These are phyloP conservation scores for Ips typographus DNA, from an alignment of 1,140 invertebrate genomes.

Conservation along the genomic window DNA sequence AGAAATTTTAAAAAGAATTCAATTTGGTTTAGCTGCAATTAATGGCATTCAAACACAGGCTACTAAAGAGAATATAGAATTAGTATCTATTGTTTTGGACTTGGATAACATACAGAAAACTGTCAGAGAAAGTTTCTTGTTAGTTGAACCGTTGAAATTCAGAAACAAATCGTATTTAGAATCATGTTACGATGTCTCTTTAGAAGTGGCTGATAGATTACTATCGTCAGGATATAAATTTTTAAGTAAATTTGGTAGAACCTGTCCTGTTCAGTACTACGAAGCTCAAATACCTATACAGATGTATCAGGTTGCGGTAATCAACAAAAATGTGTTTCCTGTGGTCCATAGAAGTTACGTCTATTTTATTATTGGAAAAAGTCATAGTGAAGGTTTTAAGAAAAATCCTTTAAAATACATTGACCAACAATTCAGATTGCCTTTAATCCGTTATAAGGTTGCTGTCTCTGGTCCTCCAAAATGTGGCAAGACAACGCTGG, in stretches of 20 bases:
- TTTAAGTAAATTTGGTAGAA: conserved; percentile 59
- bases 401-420: conserved; percentile 56
- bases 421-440: conserved; percentile 49
- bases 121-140: conserved; percentile 45
- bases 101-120: conserved; percentile 48
- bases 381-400: conserved; percentile 55
- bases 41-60: conserved; percentile 52
- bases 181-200: conserved; percentile 55
- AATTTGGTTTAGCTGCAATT: conserved; percentile 46
- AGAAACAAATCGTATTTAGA: conserved; percentile 57
- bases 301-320: conserved; percentile 54
- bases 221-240: conserved; percentile 58
- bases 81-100: conserved; percentile 51
- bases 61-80: conserved; percentile 53
- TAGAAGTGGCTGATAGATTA: conserved; percentile 57
- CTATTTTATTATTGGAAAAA: conserved; percentile 58
- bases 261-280: conserved; percentile 60
- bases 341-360: conserved; percentile 59
- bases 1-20: conserved; percentile 53
- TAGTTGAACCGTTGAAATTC: conserved; percentile 50
- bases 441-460: conserved; percentile 65
- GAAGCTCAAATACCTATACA: conserved; percentile 54
- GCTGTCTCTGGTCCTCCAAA: conserved; percentile 82
- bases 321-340: conserved; percentile 53
- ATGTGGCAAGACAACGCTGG: conserved; percentile 77